Base-by-base conservation (phyloP, 2,113 vertebrate species). In the Alligator sinensis region DNA sequence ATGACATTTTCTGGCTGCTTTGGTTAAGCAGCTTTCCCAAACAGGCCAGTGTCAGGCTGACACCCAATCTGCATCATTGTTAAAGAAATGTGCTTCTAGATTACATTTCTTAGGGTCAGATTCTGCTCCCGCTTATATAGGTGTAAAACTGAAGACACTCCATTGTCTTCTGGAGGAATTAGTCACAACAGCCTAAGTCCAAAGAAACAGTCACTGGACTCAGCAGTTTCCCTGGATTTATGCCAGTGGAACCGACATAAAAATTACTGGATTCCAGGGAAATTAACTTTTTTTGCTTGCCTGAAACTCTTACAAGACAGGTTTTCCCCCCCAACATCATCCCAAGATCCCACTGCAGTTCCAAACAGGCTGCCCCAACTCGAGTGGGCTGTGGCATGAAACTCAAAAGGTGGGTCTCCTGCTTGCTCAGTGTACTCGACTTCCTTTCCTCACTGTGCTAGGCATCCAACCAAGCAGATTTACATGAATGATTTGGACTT, bases 331-430 rank as follows among this genome's bases (percentile, higher is more conserved):
- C 4, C 11, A 47, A 22, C 24, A 17, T 22, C 57, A 87, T 87
- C 74, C 80, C 74, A 60, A 85, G 12, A 84, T 54, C 0, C 0
- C 54, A 27, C 62, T 82, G 25, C 0, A 1, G 22, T 77, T 2
- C 15, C 58, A 30, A 78, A 19, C 62, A 61, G 30, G 24, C 66
- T 28, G 16, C 13, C 74, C 58, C 62, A 4, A 58, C 13, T 24
- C 64, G 66, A 9, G 75, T 2, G 22, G 72, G 70, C 25, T 91
- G 75, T 70, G 82, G 83, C 1, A 13, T 58, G 70, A 87, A 86
- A 24, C 16, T 34, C 54, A 4, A 80, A 95, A 93, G 34, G 19
- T 34, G 34, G 83, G 9, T 3, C 58, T 87, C 38, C 86, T 62
- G 1, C 55, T 1, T 66, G 58, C 55, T 60, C 15, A 10, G 25